Evolutionary conservation across 92 coral and sea anemone species (phyloP).

Genomic region (Porites evermanni): DNA sequence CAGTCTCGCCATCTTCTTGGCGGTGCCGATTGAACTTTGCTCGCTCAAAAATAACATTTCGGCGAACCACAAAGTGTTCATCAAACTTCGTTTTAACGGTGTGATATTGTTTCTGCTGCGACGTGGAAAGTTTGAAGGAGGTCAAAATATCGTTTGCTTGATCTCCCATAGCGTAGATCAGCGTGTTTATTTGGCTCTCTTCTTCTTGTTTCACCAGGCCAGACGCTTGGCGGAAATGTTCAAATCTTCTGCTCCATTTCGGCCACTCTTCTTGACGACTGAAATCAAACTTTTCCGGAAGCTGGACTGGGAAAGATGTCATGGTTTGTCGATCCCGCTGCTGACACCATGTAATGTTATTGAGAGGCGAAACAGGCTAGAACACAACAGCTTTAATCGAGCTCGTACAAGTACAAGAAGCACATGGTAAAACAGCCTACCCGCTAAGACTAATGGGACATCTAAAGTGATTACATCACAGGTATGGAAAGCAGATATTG

Average conservation of each 20-base stretch:
- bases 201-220: conserved; percentile 47
- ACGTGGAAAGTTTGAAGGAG: conserved; percentile 5
- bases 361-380: too few relatives aligned
- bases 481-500: too few relatives aligned
- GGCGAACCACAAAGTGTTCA: neutral
- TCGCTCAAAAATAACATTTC: conserved; percentile 41
- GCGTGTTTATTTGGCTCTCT: conserved; percentile 44
- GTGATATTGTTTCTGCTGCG: neutral
- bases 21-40: conserved; percentile 48
- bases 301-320: conserved; percentile 34
- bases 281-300: conserved; percentile 57
- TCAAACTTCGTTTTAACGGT: neutral
- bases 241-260: conserved; percentile 52
- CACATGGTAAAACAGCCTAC: too few relatives aligned
- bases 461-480: too few relatives aligned
- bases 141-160: conserved; percentile 5
- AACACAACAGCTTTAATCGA: too few relatives aligned
- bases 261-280: conserved; percentile 51
- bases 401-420: too few relatives aligned
- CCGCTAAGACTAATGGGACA: too few relatives aligned
- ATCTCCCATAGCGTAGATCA: conserved; percentile 17
- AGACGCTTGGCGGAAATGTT: conserved; percentile 54
- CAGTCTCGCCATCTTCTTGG: conserved; percentile 54
- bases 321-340: too few relatives aligned
- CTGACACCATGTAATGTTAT: too few relatives aligned